Evolutionary conservation across 2,113 vertebrate genomes (phyloP).

Genomic region (Sapajus apella): DNA sequence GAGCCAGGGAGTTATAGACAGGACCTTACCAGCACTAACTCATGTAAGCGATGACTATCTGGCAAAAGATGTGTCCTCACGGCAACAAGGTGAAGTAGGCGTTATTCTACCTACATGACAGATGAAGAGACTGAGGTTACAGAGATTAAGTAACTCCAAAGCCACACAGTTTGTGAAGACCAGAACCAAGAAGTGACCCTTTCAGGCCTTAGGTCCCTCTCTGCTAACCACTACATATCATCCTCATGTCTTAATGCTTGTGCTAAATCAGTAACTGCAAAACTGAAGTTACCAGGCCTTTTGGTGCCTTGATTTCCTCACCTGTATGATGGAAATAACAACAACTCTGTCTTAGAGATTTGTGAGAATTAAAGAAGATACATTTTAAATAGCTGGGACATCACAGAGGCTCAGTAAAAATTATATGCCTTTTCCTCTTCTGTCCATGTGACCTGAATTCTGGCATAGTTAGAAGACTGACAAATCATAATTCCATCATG

Average conservation of each 20-base stretch:
- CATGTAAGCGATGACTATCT: background rate
- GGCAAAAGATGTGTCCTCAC: background rate
- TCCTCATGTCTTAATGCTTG: background rate
- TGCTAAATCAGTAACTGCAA: background rate
- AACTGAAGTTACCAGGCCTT: background rate
- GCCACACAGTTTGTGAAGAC: background rate
- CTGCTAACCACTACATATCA: background rate
- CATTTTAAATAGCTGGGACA: background rate
- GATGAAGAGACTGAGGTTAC: background rate
- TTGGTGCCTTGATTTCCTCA: background rate
- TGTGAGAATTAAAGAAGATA: background rate
- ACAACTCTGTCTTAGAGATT: background rate
- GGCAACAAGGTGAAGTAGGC: background rate
- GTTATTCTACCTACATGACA: background rate
- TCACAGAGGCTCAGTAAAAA: background rate
- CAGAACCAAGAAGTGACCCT: background rate
- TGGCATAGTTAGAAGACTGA: background rate
- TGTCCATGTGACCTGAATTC: background rate
- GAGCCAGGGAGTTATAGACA: background rate
- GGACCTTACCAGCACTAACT: background rate
- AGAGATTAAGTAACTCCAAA: background rate
- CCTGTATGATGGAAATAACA: background rate
- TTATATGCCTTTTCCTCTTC: background rate
- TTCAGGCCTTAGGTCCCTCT: background rate
- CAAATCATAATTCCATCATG: background rate